Base-by-base conservation (phyloP, 2,888 invertebrate genomes). In the Drosophila cyrtoloma region DNA sequence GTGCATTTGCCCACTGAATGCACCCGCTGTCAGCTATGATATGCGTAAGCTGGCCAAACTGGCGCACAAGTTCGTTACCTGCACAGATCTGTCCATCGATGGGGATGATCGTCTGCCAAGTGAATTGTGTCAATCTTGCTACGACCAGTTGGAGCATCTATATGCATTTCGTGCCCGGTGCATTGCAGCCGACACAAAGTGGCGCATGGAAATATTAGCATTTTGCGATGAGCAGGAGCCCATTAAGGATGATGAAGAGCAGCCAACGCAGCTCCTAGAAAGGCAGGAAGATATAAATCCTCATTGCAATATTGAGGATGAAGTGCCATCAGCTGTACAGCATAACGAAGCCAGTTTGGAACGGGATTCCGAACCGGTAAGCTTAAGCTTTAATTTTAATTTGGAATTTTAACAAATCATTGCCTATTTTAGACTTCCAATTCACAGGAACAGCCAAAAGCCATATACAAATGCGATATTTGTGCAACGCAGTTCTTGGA, bases 1-100 rank as follows among this genome's bases (percentile, higher is more conserved):
- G 7, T 86, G 86, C 66, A 82, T 61, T 62, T 69, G 67, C 53
- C 47, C 55, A 5, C 51, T 80, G 16, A 52, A 64, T 52, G 66
- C 53, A 7, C 3, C 57, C 1, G 33, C 59, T 3, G 42, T 26
- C 7, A 47, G 30, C n/a, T 89, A 73, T n/a, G 85, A 86, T 32
- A 62, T 89, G 65, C 71, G 80, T 2, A 63, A 82, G 5, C 75
- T 79, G 6, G 64, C 79, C 0, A 77, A 83, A 19, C 57, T 92
- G 33, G 85, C 79, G 16, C 78, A 81, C 12, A 92, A 92, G 67
- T 82, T 92, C 28, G 75, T 70, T 6, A 59, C 72, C 1, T 92
- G 91, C 69, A 89, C 91, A 0, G 76, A 82, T 10, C 50, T 91
- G 35, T 59, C 64, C 0, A 75, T 90, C 0, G 39, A 57, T 12